Conservation (phyloP, 2,113 vertebrate species). For the Hymenochirus boettgeri region DNA sequence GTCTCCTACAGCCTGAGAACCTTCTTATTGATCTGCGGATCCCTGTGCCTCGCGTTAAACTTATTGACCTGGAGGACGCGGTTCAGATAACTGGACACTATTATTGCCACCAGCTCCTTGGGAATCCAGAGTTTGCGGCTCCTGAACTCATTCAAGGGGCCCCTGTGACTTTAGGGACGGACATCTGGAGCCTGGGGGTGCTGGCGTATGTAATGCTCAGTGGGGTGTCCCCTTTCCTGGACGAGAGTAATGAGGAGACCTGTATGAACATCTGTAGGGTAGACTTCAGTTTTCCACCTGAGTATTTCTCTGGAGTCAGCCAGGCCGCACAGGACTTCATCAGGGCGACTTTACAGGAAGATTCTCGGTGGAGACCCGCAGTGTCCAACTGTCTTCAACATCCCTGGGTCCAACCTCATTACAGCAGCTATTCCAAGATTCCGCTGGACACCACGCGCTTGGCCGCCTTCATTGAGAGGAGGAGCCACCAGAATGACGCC, state of each 20-base stretch:
- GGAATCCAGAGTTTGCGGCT: slow-evolving; percentile 91
- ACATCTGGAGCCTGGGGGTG: slow-evolving; percentile 92
- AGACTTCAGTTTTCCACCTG: slow-evolving; percentile 91
- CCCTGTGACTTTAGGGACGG: slow-evolving; percentile 83
- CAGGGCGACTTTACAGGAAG: slow-evolving; percentile 78
- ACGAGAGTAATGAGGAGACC: slow-evolving; percentile 94
- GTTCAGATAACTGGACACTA: slow-evolving; percentile 87
- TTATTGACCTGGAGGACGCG: slow-evolving; percentile 90
- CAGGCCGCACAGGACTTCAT: slow-evolving; percentile 90
- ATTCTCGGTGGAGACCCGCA: slow-evolving; percentile 80
- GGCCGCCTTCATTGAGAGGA: slow-evolving; percentile 86
- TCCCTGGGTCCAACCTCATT: slow-evolving; percentile 84
- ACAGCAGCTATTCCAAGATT: slow-evolving; percentile 81
- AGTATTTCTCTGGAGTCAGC: slow-evolving; percentile 85
- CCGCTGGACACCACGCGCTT: slow-evolving; percentile 87
- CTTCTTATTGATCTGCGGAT: slow-evolving; percentile 86
- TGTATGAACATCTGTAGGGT: slow-evolving; percentile 93
- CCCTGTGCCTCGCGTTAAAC: slow-evolving; percentile 80
- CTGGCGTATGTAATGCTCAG: slow-evolving; percentile 90
- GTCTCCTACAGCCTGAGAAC: slow-evolving; percentile 89
- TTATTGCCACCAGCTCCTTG: slow-evolving; percentile 86
- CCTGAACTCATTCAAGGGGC: slow-evolving; percentile 92
- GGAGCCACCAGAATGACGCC: slow-evolving; percentile 85
- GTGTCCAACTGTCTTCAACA: slow-evolving; percentile 88
- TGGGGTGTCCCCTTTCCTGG: slow-evolving; percentile 92